These are phyloP conservation scores for Cynopterus brachyotis DNA, from an alignment of 2,113 vertebrate species.

Conservation along the genomic window DNA sequence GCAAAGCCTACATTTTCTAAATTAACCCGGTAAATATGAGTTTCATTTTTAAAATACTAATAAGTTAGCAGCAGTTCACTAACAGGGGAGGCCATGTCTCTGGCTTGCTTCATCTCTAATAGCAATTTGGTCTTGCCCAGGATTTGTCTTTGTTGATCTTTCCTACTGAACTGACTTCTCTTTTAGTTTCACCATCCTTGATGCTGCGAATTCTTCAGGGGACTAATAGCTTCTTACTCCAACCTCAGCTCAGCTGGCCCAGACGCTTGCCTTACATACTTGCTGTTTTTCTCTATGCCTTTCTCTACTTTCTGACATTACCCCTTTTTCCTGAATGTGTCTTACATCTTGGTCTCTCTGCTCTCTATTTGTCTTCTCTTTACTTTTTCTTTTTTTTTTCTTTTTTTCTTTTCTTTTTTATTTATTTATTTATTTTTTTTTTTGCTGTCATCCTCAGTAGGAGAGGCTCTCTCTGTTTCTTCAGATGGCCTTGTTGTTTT, in stretches of 20 bases:
- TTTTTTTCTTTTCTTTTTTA: neutral
- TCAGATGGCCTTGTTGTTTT: neutral
- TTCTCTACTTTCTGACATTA: neutral
- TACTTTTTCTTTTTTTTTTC: neutral
- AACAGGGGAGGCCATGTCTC: neutral
- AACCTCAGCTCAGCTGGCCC: neutral
- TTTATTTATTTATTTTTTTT: too few relatives aligned
- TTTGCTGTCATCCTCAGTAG: neutral
- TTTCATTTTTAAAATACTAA: neutral
- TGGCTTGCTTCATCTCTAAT: neutral
- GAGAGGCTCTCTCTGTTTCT: neutral
- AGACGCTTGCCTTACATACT: neutral
- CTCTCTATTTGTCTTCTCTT: neutral
- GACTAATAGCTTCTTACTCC: neutral
- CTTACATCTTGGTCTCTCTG: neutral
- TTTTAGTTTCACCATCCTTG: neutral
- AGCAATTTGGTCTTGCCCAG: neutral
- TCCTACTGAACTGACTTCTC: neutral
- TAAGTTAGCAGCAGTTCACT: neutral
- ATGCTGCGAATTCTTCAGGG: neutral
- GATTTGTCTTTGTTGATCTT: neutral
- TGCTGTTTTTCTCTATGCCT: neutral
- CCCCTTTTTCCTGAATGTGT: neutral
- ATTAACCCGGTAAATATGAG: neutral
- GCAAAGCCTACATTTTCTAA: neutral